Evolutionary conservation across 1,140 invertebrate genomes (phyloP), one percentile per base, ranked within the genome.

Genomic region (Coelopa frigida): DNA sequence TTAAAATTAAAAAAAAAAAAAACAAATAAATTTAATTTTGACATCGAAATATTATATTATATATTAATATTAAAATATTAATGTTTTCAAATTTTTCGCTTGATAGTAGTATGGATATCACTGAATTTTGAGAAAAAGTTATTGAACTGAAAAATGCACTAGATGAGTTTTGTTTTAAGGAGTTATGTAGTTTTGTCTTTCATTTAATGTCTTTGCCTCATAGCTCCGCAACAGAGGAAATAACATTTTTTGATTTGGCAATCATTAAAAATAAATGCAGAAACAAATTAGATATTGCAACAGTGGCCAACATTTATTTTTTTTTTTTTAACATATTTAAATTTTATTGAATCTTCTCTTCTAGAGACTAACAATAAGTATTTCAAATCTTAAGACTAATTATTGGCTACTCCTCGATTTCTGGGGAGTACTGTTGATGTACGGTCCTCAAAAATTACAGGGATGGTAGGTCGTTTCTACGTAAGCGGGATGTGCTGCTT

Each of bases 41-140:
- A 46, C 39, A 38, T 46, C 2, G 44, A 46, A 37, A 15, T 46
- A 26, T 35, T 48, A 33, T 45, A 17, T 36, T 36, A 45, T 11
- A 21, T 44, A 8, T 44, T 4, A 2, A 10, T 4, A 45, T 23
- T 12, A 48, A 35, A 33, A 48, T 36, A 36, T 45, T 44, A 44
- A 44, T 14, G 21, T 21, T 44, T 4, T 31, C 42, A 15, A 31
- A 31, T 3, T 20, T 20, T 4, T 21, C 12, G n/a, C 24, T 14
- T 4, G 15, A 23, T 15, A n/a, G 12, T 26, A 12, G 14, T 41
- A 24, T 23, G 18, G 22, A 41, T 17, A 24, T 41, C n/a, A 24
- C 17, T 44, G 5, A 14, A 31, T 44, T 44, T 44, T 44, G 41
- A 23, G 41, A 44, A 21, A 29, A 44, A 31, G 15, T 44, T 31